phyloP scores from a whole-genome alignment of 2,797 vertebrate species.

The Sylvilagus floridanus region DNA sequence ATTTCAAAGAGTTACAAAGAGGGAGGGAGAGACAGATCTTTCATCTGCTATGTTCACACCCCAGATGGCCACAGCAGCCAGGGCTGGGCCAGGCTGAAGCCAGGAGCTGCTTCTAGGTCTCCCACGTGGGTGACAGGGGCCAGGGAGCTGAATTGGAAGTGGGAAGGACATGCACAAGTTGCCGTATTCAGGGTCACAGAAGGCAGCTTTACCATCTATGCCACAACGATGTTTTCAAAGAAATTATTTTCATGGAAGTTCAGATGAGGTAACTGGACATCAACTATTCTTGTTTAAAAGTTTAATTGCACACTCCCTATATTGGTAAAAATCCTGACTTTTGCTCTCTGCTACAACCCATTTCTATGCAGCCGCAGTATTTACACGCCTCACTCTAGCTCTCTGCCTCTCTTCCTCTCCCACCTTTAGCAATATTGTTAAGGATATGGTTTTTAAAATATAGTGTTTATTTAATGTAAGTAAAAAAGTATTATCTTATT shows the following conservation, averaged over 20 bases:
- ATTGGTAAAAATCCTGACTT: neutral
- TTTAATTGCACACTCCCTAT: neutral
- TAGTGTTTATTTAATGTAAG: neutral
- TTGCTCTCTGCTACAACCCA: neutral
- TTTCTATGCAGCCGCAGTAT: neutral
- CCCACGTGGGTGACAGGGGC: no score
- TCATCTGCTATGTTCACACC: no score
- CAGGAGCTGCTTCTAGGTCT: no score
- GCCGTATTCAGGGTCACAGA: no score
- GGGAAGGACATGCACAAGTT: no score
- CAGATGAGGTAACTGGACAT: slow-evolving; percentile 10
- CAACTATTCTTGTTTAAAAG: slow-evolving; percentile 9
- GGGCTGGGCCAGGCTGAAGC: no score
- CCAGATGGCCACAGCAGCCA: no score
- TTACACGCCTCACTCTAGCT: neutral
- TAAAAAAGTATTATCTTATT: neutral
- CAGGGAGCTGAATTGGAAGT: no score
- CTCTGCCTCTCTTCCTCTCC: neutral
- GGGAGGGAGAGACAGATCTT: no score
- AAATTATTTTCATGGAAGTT: neutral
- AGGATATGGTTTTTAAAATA: neutral
- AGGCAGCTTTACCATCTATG: no score
- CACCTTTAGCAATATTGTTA: neutral
- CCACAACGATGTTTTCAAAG: no score
- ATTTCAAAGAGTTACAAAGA: no score